A percentile compares a stretch with the other conserved stretches of the same genome.
phyloP scores from a whole-genome alignment of 2,888 invertebrate genomes.

The Cantharis flavilabris region DNA sequence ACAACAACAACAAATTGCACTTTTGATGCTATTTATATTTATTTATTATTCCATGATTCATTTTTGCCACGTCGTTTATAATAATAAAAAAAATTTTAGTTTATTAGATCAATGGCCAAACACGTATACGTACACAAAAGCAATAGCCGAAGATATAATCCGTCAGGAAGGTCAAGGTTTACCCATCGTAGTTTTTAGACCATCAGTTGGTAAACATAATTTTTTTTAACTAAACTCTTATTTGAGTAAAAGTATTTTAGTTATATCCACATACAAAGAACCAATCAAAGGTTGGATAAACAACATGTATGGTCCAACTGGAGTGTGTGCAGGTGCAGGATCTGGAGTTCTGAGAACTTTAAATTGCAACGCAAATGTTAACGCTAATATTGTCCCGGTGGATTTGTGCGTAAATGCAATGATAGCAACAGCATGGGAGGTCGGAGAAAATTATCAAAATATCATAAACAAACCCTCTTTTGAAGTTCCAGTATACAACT shows the following conservation, averaged over 20 bases:
- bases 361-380: constrained; percentile 68
- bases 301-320: constrained; percentile 89
- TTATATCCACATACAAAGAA: constrained; percentile 71
- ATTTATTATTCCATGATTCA: background rate
- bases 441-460: constrained; percentile 46
- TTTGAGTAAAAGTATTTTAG: constrained; percentile 47
- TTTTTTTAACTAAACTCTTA: background rate
- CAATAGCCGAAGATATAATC: constrained; percentile 80
- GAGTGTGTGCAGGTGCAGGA: constrained; percentile 72
- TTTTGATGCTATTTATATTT: background rate
- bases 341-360: constrained; percentile 77
- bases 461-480: constrained; percentile 23
- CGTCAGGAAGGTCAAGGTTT: constrained; percentile 68
- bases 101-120: constrained; percentile 77
- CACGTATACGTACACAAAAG: constrained; percentile 91
- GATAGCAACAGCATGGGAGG: constrained; percentile 77
- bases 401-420: constrained; percentile 85
- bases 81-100: background rate
- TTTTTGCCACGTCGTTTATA: background rate
- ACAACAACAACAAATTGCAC: background rate
- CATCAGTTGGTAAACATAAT: constrained; percentile 72
- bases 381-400: constrained; percentile 77
- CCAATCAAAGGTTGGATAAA: constrained; percentile 87
- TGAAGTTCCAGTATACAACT: constrained; percentile 79
- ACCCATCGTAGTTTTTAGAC: constrained; percentile 82